phyloP scores from a whole-genome alignment of 2,113 vertebrate species.

The Myotis brandtii region DNA sequence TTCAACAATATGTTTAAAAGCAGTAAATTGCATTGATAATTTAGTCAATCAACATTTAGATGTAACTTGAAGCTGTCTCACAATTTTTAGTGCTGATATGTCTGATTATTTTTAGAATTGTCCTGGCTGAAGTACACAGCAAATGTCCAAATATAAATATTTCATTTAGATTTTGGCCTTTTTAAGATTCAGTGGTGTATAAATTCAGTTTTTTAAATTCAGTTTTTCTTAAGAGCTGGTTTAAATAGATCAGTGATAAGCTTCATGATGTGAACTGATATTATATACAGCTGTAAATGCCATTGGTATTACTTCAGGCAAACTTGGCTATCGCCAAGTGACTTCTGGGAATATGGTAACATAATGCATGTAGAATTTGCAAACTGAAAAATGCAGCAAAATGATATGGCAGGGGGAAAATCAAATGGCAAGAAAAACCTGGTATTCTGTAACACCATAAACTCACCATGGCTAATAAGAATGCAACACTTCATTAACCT shows the following conservation, averaged over 20 bases:
- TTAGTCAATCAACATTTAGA: background rate
- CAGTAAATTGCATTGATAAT: background rate
- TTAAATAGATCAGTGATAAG: slow-evolving; percentile 35
- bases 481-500: slow-evolving; percentile 58
- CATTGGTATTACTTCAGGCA: slow-evolving; percentile 47
- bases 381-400: slow-evolving; percentile 41
- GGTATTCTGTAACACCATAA: slow-evolving; percentile 30
- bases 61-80: background rate
- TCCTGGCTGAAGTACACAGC: background rate
- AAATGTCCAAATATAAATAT: slow-evolving; percentile 16
- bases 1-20: slow-evolving; percentile 9
- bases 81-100: background rate
- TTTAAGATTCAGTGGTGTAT: background rate
- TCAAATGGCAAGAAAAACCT: slow-evolving; percentile 46
- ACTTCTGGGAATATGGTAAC: slow-evolving; percentile 56
- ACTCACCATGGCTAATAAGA: slow-evolving; percentile 48
- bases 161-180: slow-evolving; percentile 42
- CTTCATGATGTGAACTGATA: background rate
- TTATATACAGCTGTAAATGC: slow-evolving; percentile 44
- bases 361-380: slow-evolving; percentile 9
- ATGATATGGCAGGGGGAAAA: background rate
- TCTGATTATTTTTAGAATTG: slow-evolving; percentile 15
- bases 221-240: slow-evolving; percentile 22
- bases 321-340: slow-evolving; percentile 36
- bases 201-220: slow-evolving; percentile 15